Conservation (phyloP, 2,888 invertebrate species). For the Sturmia bella region DNA sequence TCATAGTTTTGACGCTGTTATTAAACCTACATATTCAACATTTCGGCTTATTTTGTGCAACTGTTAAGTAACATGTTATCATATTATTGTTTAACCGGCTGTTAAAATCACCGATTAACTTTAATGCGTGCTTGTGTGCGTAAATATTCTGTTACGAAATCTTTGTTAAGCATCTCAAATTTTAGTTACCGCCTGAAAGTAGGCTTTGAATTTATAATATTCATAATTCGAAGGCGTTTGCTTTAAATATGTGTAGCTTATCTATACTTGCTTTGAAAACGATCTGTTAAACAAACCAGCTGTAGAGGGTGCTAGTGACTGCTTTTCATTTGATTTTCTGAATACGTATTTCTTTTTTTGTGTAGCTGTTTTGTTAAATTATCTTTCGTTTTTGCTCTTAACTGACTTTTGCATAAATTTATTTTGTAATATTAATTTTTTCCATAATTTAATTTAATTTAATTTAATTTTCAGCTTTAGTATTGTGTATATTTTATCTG, state of each 20-base stretch:
- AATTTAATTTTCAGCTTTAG: constrained; percentile 53
- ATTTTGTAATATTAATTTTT: constrained; percentile 41
- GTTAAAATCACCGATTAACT: background rate
- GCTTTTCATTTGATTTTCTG: background rate
- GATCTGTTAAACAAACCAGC: constrained; percentile 39
- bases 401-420: constrained; percentile 50
- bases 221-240: constrained; percentile 53
- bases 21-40: background rate
- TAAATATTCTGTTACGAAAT: constrained; percentile 57
- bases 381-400: background rate
- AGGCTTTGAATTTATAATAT: constrained; percentile 57
- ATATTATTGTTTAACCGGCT: constrained; percentile 20
- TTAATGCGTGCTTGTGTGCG: constrained; percentile 63
- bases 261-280: constrained; percentile 19
- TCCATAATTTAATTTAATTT: constrained; percentile 65
- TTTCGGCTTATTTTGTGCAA: too few species aligned
- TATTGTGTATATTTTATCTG: constrained; percentile 11
- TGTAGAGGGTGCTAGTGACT: constrained; percentile 58
- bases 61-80: constrained; percentile 16
- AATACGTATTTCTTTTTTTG: background rate
- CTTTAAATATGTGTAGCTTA: constrained; percentile 37
- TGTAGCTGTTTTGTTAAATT: background rate
- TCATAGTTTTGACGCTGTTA: background rate
- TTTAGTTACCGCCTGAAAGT: constrained; percentile 60
- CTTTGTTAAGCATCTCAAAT: constrained; percentile 55